Percentiles rank a stretch among this genome's conserved stretches.
Evolutionary conservation across 2,797 vertebrate genomes (phyloP).

Genomic region (Galaxias olidus): DNA sequence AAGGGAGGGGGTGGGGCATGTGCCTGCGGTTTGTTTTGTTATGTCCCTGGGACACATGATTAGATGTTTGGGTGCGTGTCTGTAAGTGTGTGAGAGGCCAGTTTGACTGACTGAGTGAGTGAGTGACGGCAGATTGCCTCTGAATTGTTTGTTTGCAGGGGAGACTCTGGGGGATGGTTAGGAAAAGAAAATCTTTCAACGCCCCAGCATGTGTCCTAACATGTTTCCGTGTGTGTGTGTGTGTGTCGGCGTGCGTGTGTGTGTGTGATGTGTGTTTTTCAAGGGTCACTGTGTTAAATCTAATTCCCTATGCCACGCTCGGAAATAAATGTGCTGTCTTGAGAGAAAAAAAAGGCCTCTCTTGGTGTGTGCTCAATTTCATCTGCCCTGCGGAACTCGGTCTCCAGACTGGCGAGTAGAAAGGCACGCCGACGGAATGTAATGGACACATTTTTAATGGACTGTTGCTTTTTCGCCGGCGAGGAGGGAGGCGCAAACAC

Average conservation of each 20-base stretch:
- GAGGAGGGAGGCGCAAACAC: constrained; percentile 26
- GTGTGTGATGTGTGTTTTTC: neutral
- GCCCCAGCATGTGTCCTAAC: constrained; percentile 2
- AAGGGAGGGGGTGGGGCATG: no score
- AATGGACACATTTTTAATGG: constrained; percentile 59
- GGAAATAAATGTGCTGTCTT: constrained; percentile 33
- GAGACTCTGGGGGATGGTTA: constrained; percentile 27
- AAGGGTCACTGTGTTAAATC: neutral
- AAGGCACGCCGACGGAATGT: constrained; percentile 41
- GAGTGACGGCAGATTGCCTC: constrained; percentile 15
- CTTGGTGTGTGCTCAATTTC: constrained; percentile 58
- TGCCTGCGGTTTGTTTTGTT: no score
- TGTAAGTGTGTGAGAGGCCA: constrained; percentile 3
- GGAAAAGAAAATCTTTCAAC: constrained; percentile 22
- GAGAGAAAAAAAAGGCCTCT: constrained; percentile 48
- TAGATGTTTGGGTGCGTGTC: neutral
- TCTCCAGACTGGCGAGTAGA: constrained; percentile 47
- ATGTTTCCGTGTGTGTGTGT: constrained; percentile 8
- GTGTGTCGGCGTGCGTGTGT: neutral
- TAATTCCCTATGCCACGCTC: neutral
- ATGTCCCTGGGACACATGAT: no score
- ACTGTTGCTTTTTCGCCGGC: constrained; percentile 39
- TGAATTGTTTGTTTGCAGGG: no score
- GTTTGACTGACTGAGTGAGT: constrained; percentile 14
- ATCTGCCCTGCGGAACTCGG: constrained; percentile 40